These are phyloP conservation scores for Epinotia brunnichana DNA, from an alignment of 2,888 invertebrate species.

Conservation along the genomic window DNA sequence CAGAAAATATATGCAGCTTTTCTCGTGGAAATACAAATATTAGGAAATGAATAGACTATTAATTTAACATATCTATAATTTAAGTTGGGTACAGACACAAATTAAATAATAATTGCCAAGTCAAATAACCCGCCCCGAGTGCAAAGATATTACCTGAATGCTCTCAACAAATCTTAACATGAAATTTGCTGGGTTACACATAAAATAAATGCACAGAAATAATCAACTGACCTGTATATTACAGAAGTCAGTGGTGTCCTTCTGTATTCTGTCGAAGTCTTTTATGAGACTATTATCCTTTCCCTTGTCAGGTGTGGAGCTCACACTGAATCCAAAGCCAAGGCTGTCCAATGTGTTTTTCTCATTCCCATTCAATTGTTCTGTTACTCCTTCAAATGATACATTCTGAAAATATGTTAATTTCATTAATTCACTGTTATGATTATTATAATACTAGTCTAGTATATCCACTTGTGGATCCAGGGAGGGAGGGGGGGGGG, in stretches of 20 bases:
- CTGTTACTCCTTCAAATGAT: constrained; percentile 68
- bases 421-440: neutral
- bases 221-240: constrained; percentile 72
- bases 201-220: neutral
- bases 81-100: too few species aligned
- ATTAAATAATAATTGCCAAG: too few species aligned
- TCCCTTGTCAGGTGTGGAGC: constrained; percentile 75
- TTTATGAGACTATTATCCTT: constrained; percentile 76
- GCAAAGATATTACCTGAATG: too few species aligned
- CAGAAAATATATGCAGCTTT: too few species aligned
- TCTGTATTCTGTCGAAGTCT: constrained; percentile 86
- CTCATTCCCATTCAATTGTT: constrained; percentile 76
- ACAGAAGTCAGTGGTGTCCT: constrained; percentile 83
- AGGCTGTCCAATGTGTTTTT: constrained; percentile 75
- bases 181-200: too few species aligned
- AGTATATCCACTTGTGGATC: too few species aligned
- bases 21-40: too few species aligned
- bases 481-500: too few species aligned
- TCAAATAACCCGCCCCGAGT: too few species aligned
- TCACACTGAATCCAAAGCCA: constrained; percentile 78
- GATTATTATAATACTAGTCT: neutral
- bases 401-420: constrained; percentile 67
- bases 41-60: too few species aligned
- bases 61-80: too few species aligned
- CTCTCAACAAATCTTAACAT: too few species aligned